Conservation (phyloP, 2,888 invertebrate genomes). For the Elaeidobius kamerunicus region DNA sequence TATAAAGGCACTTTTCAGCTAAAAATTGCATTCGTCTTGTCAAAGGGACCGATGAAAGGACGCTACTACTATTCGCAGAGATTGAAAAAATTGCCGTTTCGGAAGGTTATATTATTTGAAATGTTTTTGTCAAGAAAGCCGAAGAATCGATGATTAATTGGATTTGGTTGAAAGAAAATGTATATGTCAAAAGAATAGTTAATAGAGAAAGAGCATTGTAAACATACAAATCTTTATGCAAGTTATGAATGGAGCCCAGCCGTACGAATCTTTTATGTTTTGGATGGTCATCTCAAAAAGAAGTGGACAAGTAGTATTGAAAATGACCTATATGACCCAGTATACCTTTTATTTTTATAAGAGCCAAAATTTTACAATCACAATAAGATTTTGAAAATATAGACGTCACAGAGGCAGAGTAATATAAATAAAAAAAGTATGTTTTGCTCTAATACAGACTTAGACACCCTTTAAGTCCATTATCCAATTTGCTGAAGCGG, state of each 20-base stretch:
- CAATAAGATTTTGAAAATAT: too few relatives aligned
- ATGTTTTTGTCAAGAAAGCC: conserved; percentile 21
- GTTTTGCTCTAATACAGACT: too few relatives aligned
- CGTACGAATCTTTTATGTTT: too few relatives aligned
- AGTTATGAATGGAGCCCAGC: not conserved
- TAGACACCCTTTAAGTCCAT: too few relatives aligned
- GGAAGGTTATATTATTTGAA: conserved; percentile 18
- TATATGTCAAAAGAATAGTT: conserved; percentile 18
- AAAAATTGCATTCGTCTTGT: conserved; percentile 38
- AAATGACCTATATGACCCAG: too few relatives aligned
- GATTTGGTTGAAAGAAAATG: conserved; percentile 15
- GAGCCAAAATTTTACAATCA: too few relatives aligned
- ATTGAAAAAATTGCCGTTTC: conserved; percentile 23
- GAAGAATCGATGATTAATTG: conserved; percentile 32
- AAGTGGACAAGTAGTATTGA: too few relatives aligned
- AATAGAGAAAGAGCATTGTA: conserved; percentile 9
- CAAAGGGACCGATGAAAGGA: conserved; percentile 35
- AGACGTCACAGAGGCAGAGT: too few relatives aligned
- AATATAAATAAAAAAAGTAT: too few relatives aligned
- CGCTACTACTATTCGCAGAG: conserved; percentile 15
- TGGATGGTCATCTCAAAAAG: too few relatives aligned
- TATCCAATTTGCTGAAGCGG: too few relatives aligned
- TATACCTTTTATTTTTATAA: too few relatives aligned
- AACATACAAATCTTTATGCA: conserved; percentile 1
- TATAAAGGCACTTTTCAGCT: conserved; percentile 37